phyloP scores from a whole-genome alignment of 2,797 vertebrate species.

The Micropoecilia bifurca region DNA sequence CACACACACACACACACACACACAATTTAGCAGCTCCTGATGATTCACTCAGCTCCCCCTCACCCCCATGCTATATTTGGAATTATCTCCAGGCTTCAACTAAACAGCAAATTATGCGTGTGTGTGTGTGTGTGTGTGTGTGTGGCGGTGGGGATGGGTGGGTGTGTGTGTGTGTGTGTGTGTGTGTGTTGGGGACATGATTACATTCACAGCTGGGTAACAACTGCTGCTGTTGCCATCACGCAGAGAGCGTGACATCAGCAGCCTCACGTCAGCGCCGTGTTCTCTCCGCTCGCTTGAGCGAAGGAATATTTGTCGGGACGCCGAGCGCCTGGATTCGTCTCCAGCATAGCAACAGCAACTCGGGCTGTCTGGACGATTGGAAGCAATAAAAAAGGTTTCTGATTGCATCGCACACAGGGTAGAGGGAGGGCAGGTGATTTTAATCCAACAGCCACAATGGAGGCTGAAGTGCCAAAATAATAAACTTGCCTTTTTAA shows the following conservation, averaged over 20 bases:
- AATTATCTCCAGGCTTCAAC: constrained; percentile 69
- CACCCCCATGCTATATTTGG: constrained; percentile 75
- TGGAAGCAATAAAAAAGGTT: constrained; percentile 30
- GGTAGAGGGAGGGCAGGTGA: background rate
- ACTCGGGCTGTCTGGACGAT: constrained; percentile 18
- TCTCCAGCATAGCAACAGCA: constrained; percentile 3
- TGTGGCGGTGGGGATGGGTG: no score
- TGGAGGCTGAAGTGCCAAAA: constrained; percentile 4
- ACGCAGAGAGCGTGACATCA: constrained; percentile 37
- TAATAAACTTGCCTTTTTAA: background rate
- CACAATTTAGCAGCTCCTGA: constrained; percentile 55
- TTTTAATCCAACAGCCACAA: constrained; percentile 1
- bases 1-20: background rate
- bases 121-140: background rate
- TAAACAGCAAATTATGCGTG: constrained; percentile 42
- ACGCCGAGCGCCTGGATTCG: background rate
- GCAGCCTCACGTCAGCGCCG: constrained; percentile 18
- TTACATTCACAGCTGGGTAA: constrained; percentile 42
- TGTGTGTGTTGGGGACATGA: constrained; percentile 1
- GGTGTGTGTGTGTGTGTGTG: constrained; percentile 1
- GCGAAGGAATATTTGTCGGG: background rate
- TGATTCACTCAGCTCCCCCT: constrained; percentile 70
- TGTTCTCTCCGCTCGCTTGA: constrained; percentile 10
- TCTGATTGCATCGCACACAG: constrained; percentile 16
- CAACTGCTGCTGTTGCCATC: constrained; percentile 18